phyloP scores from a whole-genome alignment of 2,888 invertebrate genomes.

The Metopia argyrocephala region DNA sequence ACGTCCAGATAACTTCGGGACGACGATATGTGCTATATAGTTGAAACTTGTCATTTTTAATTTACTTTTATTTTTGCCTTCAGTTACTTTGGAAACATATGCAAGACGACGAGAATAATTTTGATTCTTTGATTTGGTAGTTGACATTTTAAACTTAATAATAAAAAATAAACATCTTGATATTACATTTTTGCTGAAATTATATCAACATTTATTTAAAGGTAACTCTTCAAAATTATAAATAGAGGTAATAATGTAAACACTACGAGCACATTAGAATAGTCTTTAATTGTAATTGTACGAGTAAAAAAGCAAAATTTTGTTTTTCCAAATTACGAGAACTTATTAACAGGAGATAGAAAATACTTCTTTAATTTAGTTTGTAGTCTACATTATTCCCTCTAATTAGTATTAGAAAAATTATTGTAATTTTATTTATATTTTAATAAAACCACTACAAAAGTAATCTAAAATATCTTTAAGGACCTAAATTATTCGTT shows the following conservation, averaged over 20 bases:
- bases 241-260: background rate
- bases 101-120: constrained; percentile 12
- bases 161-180: background rate
- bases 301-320: no score
- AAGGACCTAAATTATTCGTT: constrained; percentile 41
- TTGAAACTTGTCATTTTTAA: background rate
- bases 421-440: no score
- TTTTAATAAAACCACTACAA: no score
- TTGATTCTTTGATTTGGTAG: constrained; percentile 25
- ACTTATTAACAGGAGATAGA: no score
- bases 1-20: no score
- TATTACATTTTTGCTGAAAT: background rate
- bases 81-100: constrained; percentile 38
- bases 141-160: constrained; percentile 32
- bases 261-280: no score
- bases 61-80: background rate
- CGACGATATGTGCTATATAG: no score
- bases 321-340: no score
- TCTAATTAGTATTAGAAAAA: no score
- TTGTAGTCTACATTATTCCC: no score
- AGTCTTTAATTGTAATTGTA: no score
- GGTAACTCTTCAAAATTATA: constrained; percentile 23
- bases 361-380: no score
- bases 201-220: constrained; percentile 37
- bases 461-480: background rate